Conservation (phyloP, 2,113 vertebrate species). For the Spilogale gracilis region DNA sequence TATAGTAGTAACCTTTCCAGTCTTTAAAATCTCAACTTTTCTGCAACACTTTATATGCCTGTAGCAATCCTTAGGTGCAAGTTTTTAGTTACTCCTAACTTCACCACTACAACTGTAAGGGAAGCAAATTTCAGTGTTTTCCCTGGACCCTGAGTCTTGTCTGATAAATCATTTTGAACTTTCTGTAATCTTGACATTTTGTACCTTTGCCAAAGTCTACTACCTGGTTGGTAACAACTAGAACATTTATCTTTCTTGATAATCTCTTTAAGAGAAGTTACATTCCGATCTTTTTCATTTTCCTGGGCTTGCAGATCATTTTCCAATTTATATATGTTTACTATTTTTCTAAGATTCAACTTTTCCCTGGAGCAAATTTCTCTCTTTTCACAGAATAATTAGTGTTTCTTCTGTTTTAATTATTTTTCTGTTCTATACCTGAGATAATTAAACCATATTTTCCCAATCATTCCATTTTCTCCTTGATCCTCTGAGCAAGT, state of each 20-base stretch:
- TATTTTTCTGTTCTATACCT: background rate
- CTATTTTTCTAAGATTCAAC: background rate
- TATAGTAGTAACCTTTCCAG: background rate
- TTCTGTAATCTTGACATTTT: background rate
- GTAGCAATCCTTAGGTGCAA: background rate
- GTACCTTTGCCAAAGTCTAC: background rate
- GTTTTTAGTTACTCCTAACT: background rate
- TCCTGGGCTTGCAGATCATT: background rate
- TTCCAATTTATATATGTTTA: background rate
- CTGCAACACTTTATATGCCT: background rate
- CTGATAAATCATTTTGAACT: background rate
- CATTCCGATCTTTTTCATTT: background rate
- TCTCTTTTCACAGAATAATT: background rate
- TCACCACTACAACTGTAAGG: background rate
- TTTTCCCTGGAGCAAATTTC: background rate
- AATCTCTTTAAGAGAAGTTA: background rate
- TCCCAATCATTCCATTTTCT: background rate
- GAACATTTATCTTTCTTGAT: background rate
- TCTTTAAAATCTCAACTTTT: background rate
- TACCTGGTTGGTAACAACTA: background rate
- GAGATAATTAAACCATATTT: background rate
- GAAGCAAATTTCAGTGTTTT: background rate
- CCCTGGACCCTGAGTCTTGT: background rate
- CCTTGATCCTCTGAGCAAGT: background rate
- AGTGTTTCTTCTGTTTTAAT: background rate